Evolutionary conservation across 2,888 invertebrate genomes (phyloP).

Genomic region (Scotopteryx bipunctaria): DNA sequence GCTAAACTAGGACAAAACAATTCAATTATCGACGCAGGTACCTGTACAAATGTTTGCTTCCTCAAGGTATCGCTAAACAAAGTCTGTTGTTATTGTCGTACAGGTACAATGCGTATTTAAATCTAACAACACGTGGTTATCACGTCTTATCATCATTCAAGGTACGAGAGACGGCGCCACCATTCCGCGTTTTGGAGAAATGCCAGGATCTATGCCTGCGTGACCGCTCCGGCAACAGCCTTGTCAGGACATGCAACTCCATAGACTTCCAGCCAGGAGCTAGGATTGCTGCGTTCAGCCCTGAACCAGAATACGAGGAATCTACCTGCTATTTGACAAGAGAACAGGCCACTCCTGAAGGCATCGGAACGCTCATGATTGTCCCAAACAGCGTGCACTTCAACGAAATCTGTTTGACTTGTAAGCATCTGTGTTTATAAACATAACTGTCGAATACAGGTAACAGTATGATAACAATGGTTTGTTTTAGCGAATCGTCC

Average conservation of each 20-base stretch:
- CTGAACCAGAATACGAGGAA: slow-evolving; percentile 93
- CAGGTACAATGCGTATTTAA: slow-evolving; percentile 19
- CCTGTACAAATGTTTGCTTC: slow-evolving; percentile 19
- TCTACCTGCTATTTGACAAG: slow-evolving; percentile 93
- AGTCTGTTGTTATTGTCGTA: slow-evolving; percentile 17
- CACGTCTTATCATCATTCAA: slow-evolving; percentile 45
- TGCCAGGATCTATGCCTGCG: slow-evolving; percentile 93
- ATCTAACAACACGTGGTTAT: slow-evolving; percentile 18
- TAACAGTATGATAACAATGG: slow-evolving; percentile 26
- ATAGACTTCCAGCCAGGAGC: slow-evolving; percentile 96
- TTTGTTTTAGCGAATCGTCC: slow-evolving; percentile 87
- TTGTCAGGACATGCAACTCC: slow-evolving; percentile 93
- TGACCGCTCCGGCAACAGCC: slow-evolving; percentile 91
- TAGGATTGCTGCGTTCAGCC: slow-evolving; percentile 91
- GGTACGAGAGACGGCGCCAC: slow-evolving; percentile 92
- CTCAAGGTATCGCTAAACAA: slow-evolving; percentile 22
- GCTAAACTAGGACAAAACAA: slow-evolving; percentile 22
- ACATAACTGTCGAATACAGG: too few species aligned
- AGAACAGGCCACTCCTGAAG: slow-evolving; percentile 94
- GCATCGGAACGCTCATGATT: slow-evolving; percentile 93
- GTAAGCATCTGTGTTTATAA: slow-evolving; percentile 80
- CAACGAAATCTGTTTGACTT: slow-evolving; percentile 94
- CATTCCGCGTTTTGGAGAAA: slow-evolving; percentile 93
- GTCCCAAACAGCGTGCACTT: slow-evolving; percentile 95
- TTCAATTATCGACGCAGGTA: slow-evolving; percentile 17